Evolutionary conservation across 1,140 invertebrate genomes (phyloP).

Genomic region (Aradophagus sp.): DNA sequence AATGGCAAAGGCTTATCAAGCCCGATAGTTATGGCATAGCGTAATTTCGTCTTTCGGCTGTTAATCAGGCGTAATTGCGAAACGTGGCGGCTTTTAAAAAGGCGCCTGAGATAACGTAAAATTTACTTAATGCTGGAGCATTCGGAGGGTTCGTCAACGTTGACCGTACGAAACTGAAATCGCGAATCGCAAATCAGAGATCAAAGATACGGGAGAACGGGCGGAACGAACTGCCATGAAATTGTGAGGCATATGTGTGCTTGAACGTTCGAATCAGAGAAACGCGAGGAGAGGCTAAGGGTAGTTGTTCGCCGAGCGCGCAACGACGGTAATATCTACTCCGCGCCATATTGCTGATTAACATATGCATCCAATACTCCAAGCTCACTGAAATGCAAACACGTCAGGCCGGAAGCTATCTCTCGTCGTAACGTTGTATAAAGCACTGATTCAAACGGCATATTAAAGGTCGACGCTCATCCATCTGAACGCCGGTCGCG

Average conservation of each 20-base stretch:
- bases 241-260: slow-evolving; percentile 51
- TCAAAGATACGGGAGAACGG: slow-evolving; percentile 51
- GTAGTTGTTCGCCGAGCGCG: slow-evolving; percentile 54
- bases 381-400: slow-evolving; percentile 68
- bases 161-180: slow-evolving; percentile 17
- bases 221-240: slow-evolving; percentile 28
- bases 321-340: slow-evolving; percentile 67
- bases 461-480: slow-evolving; percentile 71
- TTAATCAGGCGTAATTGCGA: slow-evolving; percentile 19
- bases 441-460: slow-evolving; percentile 71
- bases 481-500: slow-evolving; percentile 60
- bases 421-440: slow-evolving; percentile 67
- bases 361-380: slow-evolving; percentile 72
- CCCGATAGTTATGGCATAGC: neutral
- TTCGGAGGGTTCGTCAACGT: neutral
- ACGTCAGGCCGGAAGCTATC: slow-evolving; percentile 67
- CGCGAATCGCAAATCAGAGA: slow-evolving; percentile 60
- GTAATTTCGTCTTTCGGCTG: neutral
- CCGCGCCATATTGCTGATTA: slow-evolving; percentile 72
- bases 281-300: slow-evolving; percentile 44
- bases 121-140: slow-evolving; percentile 8
- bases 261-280: slow-evolving; percentile 43
- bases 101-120: slow-evolving; percentile 18
- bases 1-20: slow-evolving; percentile 24
- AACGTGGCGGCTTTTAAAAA: slow-evolving; percentile 9